These are phyloP conservation scores for Matsumurasca onukii DNA, from an alignment of 1,140 invertebrate species.

Conservation along the genomic window DNA sequence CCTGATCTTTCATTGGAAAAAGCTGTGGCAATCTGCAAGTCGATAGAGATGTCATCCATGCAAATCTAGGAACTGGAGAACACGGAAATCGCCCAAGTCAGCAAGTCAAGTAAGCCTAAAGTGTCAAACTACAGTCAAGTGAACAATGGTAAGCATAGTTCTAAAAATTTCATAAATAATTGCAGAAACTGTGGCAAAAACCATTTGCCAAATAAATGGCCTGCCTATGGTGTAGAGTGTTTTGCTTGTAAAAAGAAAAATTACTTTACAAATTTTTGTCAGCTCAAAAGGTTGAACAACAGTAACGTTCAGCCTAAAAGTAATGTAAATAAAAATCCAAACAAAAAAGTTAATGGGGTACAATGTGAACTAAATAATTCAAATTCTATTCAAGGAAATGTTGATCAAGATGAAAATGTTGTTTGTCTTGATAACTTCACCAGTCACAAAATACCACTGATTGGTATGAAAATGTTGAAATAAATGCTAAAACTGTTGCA, in stretches of 20 bases:
- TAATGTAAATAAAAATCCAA: neutral
- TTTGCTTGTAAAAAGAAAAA: slow-evolving; percentile 20
- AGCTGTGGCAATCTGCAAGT: slow-evolving; percentile 1
- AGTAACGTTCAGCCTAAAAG: too few species aligned
- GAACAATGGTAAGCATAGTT: neutral
- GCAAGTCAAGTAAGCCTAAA: neutral
- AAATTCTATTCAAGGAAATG: neutral
- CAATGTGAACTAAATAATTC: neutral
- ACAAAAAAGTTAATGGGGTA: neutral
- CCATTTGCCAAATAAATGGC: slow-evolving; percentile 2
- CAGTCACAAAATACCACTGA: neutral
- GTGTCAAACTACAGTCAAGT: neutral
- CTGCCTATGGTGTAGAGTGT: slow-evolving; percentile 12
- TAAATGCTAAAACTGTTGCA: neutral
- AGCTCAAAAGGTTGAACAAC: too few species aligned
- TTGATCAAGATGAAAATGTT: neutral
- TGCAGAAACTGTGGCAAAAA: slow-evolving; percentile 1
- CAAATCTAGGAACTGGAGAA: slow-evolving; percentile 9
- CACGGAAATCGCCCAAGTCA: neutral
- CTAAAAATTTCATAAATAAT: slow-evolving; percentile 16
- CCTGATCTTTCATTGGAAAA: slow-evolving; percentile 18
- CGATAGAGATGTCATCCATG: slow-evolving; percentile 7
- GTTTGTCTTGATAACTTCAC: slow-evolving; percentile 3
- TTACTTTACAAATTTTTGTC: neutral
- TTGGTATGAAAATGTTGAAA: slow-evolving; percentile 10